Conservation (phyloP, 2,797 vertebrate species). For the Ctenopoma kingsleyae region DNA sequence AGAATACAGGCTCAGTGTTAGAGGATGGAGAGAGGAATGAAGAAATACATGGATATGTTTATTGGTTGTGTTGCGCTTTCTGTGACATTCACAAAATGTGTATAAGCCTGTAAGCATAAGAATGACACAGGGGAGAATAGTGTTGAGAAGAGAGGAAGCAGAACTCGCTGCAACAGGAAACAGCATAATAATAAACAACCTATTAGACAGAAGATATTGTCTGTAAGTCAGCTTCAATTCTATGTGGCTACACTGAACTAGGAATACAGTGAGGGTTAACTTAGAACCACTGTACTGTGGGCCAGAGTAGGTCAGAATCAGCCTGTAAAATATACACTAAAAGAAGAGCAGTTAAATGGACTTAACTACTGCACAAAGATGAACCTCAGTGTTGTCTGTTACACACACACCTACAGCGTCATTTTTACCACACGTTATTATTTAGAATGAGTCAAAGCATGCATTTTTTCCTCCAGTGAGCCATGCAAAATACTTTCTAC, state of each 20-base stretch:
- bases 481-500: neutral
- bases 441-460: neutral
- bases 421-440: neutral
- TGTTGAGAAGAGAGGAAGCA: constrained; percentile 26
- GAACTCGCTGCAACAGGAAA: constrained; percentile 37
- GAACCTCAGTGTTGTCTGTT: constrained; percentile 2
- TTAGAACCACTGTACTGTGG: neutral
- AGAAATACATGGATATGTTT: constrained; percentile 23
- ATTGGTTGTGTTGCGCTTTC: constrained; percentile 20
- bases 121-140: constrained; percentile 26
- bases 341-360: neutral
- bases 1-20: constrained; percentile 35
- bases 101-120: neutral
- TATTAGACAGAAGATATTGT: constrained; percentile 22
- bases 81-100: constrained; percentile 47
- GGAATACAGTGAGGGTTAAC: neutral
- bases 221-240: constrained; percentile 10
- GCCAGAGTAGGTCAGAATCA: constrained; percentile 27
- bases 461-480: neutral
- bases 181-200: constrained; percentile 28
- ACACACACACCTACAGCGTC: constrained; percentile 9
- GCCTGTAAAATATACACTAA: constrained; percentile 12
- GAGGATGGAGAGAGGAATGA: constrained; percentile 50
- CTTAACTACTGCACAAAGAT: neutral
- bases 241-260: neutral